A percentile compares a stretch with the other conserved stretches of the same genome.
These are phyloP conservation scores for Drosophila arizonae DNA, from an alignment of 1,140 invertebrate genomes.

Conservation along the genomic window DNA sequence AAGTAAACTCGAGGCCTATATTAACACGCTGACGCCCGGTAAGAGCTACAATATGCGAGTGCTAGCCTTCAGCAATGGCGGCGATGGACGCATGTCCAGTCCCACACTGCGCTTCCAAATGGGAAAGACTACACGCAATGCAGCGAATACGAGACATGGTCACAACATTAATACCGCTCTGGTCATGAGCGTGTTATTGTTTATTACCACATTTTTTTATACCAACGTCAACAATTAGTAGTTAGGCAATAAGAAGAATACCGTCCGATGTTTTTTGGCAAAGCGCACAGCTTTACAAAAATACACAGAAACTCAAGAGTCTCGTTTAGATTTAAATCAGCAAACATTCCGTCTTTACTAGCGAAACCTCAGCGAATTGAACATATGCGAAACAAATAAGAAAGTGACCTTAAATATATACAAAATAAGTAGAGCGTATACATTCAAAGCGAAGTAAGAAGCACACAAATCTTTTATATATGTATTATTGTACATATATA, in stretches of 20 bases:
- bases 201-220: conserved; percentile 64
- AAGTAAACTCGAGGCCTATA: conserved; percentile 89
- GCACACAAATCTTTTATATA: conserved; percentile 42
- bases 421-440: conserved; percentile 65
- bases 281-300: conserved; percentile 60
- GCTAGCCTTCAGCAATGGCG: conserved; percentile 95
- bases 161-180: conserved; percentile 71
- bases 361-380: conserved; percentile 55
- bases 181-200: conserved; percentile 61
- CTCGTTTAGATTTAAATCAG: conserved; percentile 59
- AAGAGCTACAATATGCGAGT: conserved; percentile 95
- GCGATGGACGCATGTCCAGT: conserved; percentile 97
- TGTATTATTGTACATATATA: conserved; percentile 42
- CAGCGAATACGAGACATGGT: conserved; percentile 59
- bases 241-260: conserved; percentile 31
- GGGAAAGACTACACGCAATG: conserved; percentile 85
- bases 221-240: conserved; percentile 52
- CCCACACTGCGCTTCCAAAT: conserved; percentile 94
- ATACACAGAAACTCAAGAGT: conserved; percentile 50
- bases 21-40: conserved; percentile 91
- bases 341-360: conserved; percentile 58
- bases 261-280: conserved; percentile 47
- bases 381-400: conserved; percentile 49
- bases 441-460: conserved; percentile 24
- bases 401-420: conserved; percentile 76